A percentile compares a stretch with the other conserved stretches of the same genome.
Evolutionary conservation across 1,140 invertebrate species (phyloP).

Genomic region (Paraescarpia echinospica): DNA sequence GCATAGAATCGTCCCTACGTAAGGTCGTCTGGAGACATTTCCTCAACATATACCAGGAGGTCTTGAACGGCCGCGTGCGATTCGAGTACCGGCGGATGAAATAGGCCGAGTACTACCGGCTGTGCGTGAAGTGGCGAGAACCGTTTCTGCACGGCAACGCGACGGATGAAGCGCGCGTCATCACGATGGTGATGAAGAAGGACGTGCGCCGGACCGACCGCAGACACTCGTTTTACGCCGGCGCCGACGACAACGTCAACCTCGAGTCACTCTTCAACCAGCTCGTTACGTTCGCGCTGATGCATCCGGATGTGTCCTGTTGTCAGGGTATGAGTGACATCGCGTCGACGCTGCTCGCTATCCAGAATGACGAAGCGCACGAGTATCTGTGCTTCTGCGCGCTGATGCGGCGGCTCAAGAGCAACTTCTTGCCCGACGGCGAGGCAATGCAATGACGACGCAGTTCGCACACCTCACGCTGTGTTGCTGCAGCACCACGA

Average conservation of each 20-base stretch:
- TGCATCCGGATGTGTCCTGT: slow-evolving; percentile 93
- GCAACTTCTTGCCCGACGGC: slow-evolving; percentile 91
- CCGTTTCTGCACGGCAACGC: slow-evolving; percentile 44
- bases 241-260: slow-evolving; percentile 93
- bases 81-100: slow-evolving; percentile 95
- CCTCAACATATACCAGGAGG: slow-evolving; percentile 90
- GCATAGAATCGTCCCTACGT: slow-evolving; percentile 58
- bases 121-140: slow-evolving; percentile 76
- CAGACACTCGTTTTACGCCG: slow-evolving; percentile 90
- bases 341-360: slow-evolving; percentile 89
- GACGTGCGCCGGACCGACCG: slow-evolving; percentile 87
- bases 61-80: slow-evolving; percentile 84
- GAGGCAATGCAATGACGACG: slow-evolving; percentile 91
- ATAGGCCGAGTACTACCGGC: slow-evolving; percentile 80
- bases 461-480: slow-evolving; percentile 90
- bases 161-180: slow-evolving; percentile 79
- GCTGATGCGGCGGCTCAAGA: slow-evolving; percentile 83
- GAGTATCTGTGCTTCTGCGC: slow-evolving; percentile 96
- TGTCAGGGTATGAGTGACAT: slow-evolving; percentile 98
- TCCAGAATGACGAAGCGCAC: slow-evolving; percentile 94
- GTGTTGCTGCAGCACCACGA: slow-evolving; percentile 89
- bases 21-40: slow-evolving; percentile 94
- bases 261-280: slow-evolving; percentile 91
- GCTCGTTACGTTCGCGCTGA: slow-evolving; percentile 91
- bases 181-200: slow-evolving; percentile 94